Evolutionary conservation across 1,140 invertebrate species (phyloP), one percentile per base, ranked within the genome.

Genomic region (Brachionus asplanchnoidis): DNA sequence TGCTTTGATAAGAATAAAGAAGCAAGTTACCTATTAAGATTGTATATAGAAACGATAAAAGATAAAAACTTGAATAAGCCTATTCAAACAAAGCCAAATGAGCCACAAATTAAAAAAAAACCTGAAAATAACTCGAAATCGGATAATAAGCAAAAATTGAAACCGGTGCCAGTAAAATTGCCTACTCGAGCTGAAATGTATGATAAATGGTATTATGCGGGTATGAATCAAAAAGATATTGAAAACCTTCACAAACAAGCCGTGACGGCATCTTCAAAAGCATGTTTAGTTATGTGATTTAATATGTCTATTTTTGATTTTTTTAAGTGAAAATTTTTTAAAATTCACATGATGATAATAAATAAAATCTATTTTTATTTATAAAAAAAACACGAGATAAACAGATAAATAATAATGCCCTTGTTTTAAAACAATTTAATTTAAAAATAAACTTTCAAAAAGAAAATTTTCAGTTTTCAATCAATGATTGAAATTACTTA

Each of bases 211-310:
- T 77, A 26, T 50, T 77, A 50, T 77, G 42, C 6, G 12, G 73
- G 73, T 26, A 77, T 77, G 73, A 77, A 77, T 50, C 73, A 77
- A 77, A 50, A 46, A 46, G 73, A 77, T 46, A 50, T 77, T 50
- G 73, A 77, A 7, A 50, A 20, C 53, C 46, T 50, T 2, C 17
- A 77, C 3, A 77, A 77, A 26, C 44, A 77, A 46, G 73, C 73
- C 2, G 0, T 26, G 14, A 4, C 26, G 28, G 42, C 73, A 26
- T 46, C 73, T 1, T 20, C 73, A 32, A 77, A 77, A n/a, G 73
- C 73, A 2, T 77, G 73, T 77, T 50, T 50, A 26, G 11, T 77
- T 7, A 77, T 77, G 73, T 77, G 20, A 46, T 23, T 8, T 14
- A 14, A 44, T 44, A 40, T 14, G 23, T 11, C 14, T 20, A 60